Evolutionary conservation across 2,888 invertebrate species (phyloP).

Genomic region (Chrysolina haemoptera): DNA sequence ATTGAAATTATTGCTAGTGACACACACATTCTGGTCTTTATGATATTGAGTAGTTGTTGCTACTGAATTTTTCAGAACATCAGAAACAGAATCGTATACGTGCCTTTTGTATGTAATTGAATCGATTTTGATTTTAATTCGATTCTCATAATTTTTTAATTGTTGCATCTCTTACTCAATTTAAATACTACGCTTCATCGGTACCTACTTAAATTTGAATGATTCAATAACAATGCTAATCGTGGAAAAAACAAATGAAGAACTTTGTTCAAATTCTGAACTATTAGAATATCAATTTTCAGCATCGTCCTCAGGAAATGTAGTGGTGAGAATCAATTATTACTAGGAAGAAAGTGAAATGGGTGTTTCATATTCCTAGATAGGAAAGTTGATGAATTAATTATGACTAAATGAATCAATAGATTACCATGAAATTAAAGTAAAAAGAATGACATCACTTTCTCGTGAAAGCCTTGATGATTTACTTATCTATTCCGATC

Average conservation of each 20-base stretch:
- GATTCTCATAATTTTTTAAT: no score
- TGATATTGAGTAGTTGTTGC: no score
- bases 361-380: neutral
- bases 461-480: neutral
- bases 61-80: no score
- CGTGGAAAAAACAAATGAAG: neutral
- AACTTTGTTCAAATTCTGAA: neutral
- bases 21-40: no score
- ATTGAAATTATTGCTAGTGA: no score
- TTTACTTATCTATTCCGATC: neutral
- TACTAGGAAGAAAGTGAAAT: neutral
- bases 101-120: no score
- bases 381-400: conserved; percentile 10
- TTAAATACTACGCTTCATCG: no score
- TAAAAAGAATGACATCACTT: conserved; percentile 8
- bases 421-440: neutral
- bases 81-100: no score
- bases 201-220: no score
- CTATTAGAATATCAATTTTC: neutral
- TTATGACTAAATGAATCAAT: neutral
- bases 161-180: no score
- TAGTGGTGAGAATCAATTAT: neutral
- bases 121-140: no score
- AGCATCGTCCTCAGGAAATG: neutral
- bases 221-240: neutral